These are phyloP conservation scores for Melanaphis sacchari DNA, from an alignment of 1,140 invertebrate genomes.

Conservation along the genomic window DNA sequence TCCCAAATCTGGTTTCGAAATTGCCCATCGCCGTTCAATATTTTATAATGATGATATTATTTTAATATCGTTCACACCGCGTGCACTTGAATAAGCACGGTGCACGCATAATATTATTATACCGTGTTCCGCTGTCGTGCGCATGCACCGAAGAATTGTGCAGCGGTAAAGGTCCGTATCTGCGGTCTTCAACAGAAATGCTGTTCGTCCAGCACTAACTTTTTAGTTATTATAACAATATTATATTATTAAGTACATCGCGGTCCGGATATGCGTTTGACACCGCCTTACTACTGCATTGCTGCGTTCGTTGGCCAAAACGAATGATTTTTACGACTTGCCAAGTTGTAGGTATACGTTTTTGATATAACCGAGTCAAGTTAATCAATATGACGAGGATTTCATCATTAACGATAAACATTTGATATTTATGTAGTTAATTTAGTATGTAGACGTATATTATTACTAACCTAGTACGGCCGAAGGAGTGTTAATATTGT, in stretches of 20 bases:
- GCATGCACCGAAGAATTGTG: too few relatives aligned
- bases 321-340: background rate
- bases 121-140: too few relatives aligned
- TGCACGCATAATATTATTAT: too few relatives aligned
- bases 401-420: background rate
- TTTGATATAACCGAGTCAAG: background rate
- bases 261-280: background rate
- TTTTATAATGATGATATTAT: background rate
- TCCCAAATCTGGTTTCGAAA: background rate
- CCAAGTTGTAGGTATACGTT: background rate
- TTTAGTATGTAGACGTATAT: background rate
- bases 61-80: background rate
- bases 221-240: background rate
- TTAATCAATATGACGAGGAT: background rate
- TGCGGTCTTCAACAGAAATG: too few relatives aligned
- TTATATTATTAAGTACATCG: background rate
- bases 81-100: background rate
- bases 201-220: background rate
- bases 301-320: background rate
- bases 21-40: background rate
- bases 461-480: background rate
- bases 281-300: background rate
- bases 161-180: too few relatives aligned
- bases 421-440: background rate
- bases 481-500: background rate